Evolutionary conservation across 1,140 invertebrate genomes (phyloP), one percentile per base, ranked within the genome.

Genomic region (Babylonia areolata): DNA sequence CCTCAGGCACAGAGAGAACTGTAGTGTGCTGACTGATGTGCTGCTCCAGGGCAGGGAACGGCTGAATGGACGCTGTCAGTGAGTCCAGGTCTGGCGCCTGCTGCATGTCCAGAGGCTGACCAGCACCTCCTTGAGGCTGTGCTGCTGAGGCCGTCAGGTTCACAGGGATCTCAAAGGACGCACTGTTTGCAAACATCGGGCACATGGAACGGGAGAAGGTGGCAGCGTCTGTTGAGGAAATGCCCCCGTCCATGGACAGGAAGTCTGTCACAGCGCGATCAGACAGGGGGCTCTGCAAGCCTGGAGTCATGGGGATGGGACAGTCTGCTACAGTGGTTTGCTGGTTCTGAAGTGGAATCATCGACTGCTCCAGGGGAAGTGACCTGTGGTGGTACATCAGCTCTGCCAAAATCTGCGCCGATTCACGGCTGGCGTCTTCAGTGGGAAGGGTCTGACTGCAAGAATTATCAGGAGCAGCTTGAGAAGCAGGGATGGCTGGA

Each of bases 321-420:
- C 12, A 6, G 31, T 73, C 31, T 20, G 71, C 33, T 15, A 31
- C 71, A 73, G 31, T 12, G 11, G 71, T 73, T 6, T n/a, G 71
- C 31, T 35, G 35, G 6, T 6, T 73, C 33, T 73, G 71, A 20
- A 35, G 31, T 9, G 71, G 9, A n/a, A 73, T 33, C 71, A 73
- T 1, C 6, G 71, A 33, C 35, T 73, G 71, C 3, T 73, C 71
- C 5, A 35, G 6, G 35, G n/a, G 71, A 20, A 15, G 71, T 3
- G 71, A 73, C 6, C 35, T 73, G 71, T 79, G 77, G 71, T 79
- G 77, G 77, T 42, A 79, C 77, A 80, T 39, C 78, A 80, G 28
- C 46, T 80, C 78, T 3, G 78, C 78, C n/a, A 80, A 28, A 54
- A 80, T 80, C 37, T 80, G 42, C 12, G 78, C 78, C 9, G 78